Base-by-base conservation (phyloP, 2,888 invertebrate species). In the Rhaphigaster nebulosa region DNA sequence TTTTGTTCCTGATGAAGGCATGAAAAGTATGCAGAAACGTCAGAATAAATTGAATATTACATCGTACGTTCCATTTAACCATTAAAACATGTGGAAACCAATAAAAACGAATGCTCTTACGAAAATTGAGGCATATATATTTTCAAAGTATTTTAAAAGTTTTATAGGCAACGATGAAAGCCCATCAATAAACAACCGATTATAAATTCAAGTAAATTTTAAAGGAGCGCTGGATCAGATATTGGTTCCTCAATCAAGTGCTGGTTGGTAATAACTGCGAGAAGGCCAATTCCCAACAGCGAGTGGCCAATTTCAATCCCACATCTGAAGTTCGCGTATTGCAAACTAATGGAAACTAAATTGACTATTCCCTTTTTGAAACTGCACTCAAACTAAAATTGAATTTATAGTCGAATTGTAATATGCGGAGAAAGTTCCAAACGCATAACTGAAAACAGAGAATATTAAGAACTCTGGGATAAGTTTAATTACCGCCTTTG, bases 321-420 rank as follows among this genome's bases (percentile, higher is more conserved):
- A 65, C 18, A 65, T 15, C 34, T 38, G 20, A 76, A 76, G 38
- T 76, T 76, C 34, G 6, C 20, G 20, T 20, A 34, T 6, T 76
- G 38, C 38, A 18, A 76, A 76, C 70, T 20, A 76, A 76, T 38
- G 70, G 70, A 76, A 76, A 76, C 38, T 76, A 76, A 76, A 76
- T 76, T 76, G 34, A 76, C 70, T 34, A 76, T 76, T 38, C 70
- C 70, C 38, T 76, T 76, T 76, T 38, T 20, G 38, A 38, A 76
- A 34, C 34, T 70, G 6, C 5, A 70, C 20, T 70, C 34, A 5
- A 70, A 34, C 70, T 76, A 76, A 76, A 76, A 38, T 38, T 76
- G 34, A 76, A 76, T 76, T 76, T 38, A 76, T 76, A 34, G 20
- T 29, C 23, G 70, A 76, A 76, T 18, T 65, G 29, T 29, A 65